These are phyloP conservation scores for Carpatolechia fugitivella DNA, from an alignment of 2,888 invertebrate genomes.

Conservation along the genomic window DNA sequence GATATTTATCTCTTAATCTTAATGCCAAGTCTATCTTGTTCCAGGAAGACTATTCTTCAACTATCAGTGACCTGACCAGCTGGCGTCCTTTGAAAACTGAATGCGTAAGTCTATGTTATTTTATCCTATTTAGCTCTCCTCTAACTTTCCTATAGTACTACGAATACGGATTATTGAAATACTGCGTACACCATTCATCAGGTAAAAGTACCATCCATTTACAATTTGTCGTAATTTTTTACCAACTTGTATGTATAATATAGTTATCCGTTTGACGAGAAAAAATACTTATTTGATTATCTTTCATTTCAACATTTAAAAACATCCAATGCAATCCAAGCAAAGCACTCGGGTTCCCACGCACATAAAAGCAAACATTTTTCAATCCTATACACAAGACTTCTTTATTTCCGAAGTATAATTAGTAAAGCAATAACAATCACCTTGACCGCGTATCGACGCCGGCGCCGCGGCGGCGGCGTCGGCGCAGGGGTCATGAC, in stretches of 20 bases:
- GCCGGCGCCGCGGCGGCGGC: neutral
- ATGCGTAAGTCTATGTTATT: slow-evolving; percentile 37
- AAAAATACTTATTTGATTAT: too few species aligned
- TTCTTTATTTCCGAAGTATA: neutral
- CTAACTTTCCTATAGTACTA: too few species aligned
- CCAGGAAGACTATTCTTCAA: slow-evolving; percentile 38
- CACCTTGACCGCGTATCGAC: neutral
- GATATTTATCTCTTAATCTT: too few species aligned
- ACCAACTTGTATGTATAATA: too few species aligned
- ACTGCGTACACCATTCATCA: too few species aligned
- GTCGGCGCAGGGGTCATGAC: slow-evolving; percentile 1
- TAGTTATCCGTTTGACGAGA: too few species aligned
- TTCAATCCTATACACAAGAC: neutral
- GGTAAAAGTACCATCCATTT: too few species aligned
- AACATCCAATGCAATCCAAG: too few species aligned
- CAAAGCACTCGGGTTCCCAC: neutral
- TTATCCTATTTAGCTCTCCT: neutral
- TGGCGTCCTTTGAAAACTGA: slow-evolving; percentile 59
- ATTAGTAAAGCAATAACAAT: neutral
- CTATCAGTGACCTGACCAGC: slow-evolving; percentile 41
- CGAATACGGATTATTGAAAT: too few species aligned
- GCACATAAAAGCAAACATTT: neutral
- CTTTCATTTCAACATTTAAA: too few species aligned
- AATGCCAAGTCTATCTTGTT: slow-evolving; percentile 32
- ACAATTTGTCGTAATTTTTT: too few species aligned